Base-by-base conservation (phyloP, 2,888 invertebrate species). In the Syrphus vitripennis region DNA sequence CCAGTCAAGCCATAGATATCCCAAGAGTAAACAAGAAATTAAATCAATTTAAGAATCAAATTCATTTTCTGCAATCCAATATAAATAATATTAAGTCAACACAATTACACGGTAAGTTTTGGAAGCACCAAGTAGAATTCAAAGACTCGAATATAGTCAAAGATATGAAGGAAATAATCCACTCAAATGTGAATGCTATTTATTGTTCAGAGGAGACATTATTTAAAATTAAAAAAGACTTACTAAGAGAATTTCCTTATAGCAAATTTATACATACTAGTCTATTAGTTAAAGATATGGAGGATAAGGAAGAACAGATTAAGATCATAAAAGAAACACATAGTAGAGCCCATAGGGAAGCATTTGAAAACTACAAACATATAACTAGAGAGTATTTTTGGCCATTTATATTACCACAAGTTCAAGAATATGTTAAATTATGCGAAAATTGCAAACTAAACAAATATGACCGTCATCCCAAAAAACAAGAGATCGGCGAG, bases 1-100 rank as follows among this genome's bases (percentile, higher is more conserved):
- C 75, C 26, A 87, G 70, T 14, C 78, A 87, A 31, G 34, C 21
- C 45, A n/a, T n/a, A n/a, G n/a, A n/a, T n/a, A n/a, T n/a, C n/a
- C n/a, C n/a, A 45, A 45, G 19, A 45, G 45, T 45, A 45, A 45
- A 45, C 19, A 45, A 45, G 45, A 45, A 45, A 45, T 45, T 45
- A 45, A 45, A 45, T 45, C 45, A 19, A 45, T 45, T 45, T 19
- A 45, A 45, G 45, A 45, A 45, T 45, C 19, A 45, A 45, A 45
- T 45, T 45, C 45, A 4, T 45, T 45, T 45, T 7, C 4, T 48
- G 21, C 21, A 48, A 48, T 48, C 21, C 48, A 48, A 48, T 48
- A 48, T 48, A 48, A 48, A 48, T 48, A 48, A 3, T 48, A 48
- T 48, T 48, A 21, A 48, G 48, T 48, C 48, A 48, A 48, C 24